Conservation (phyloP, 2,113 vertebrate genomes). For the Bothrops jararaca region DNA sequence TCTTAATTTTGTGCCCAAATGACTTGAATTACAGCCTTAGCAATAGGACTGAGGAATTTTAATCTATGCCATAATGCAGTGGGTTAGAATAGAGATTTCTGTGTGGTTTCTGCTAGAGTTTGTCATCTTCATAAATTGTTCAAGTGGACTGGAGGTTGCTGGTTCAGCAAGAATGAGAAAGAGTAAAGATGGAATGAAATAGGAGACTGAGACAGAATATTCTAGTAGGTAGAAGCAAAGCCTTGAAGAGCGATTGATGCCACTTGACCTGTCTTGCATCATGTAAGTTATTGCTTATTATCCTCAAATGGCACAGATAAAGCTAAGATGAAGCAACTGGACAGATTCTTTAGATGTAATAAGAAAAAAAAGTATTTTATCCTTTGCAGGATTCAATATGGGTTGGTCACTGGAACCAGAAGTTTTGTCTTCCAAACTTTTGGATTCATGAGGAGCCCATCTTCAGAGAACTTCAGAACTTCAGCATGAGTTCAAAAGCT, state of each 20-base stretch:
- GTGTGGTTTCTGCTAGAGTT: background rate
- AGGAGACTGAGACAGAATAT: background rate
- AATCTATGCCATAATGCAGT: background rate
- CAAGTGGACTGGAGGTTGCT: background rate
- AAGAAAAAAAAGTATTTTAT: background rate
- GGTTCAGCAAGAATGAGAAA: background rate
- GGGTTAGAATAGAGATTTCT: background rate
- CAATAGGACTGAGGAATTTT: background rate
- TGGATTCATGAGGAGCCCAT: background rate
- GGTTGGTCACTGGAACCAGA: background rate
- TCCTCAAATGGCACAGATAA: background rate
- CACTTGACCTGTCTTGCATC: background rate
- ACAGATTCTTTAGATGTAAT: background rate
- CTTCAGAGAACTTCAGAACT: background rate
- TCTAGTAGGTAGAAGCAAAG: background rate
- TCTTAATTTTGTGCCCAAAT: background rate
- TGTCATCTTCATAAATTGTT: background rate
- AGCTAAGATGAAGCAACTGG: background rate
- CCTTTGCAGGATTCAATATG: background rate
- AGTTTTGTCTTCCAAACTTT: background rate
- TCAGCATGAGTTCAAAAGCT: background rate
- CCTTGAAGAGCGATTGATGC: background rate
- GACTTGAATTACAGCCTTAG: background rate
- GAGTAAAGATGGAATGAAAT: background rate
- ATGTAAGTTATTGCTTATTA: background rate